Percentiles rank a stretch among this genome's conserved stretches.
Evolutionary conservation across 92 coral and sea anemone genomes (phyloP).

Genomic region (Paragorgia papillata): DNA sequence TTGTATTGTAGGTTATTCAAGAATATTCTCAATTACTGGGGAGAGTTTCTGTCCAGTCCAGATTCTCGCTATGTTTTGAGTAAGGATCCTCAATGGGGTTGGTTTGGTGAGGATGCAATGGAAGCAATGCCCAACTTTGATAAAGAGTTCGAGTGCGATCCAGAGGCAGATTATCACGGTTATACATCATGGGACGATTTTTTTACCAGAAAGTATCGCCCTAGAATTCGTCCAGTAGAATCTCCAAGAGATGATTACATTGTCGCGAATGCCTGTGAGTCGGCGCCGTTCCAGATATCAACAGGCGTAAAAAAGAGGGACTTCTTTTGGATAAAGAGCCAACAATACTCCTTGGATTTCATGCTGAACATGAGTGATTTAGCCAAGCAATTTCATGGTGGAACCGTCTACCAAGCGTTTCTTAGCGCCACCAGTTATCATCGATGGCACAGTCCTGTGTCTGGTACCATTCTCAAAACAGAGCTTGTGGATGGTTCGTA

Average conservation of each 20-base stretch:
- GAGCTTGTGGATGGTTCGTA: constrained; percentile 69
- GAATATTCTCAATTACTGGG: constrained; percentile 65
- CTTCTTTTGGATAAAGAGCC: constrained; percentile 59
- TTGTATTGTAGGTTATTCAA: constrained; percentile 41
- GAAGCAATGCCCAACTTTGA: constrained; percentile 64
- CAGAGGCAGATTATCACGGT: constrained; percentile 44
- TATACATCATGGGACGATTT: constrained; percentile 70
- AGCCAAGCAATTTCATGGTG: constrained; percentile 64
- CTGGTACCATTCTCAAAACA: constrained; percentile 55
- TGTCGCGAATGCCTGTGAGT: constrained; percentile 71
- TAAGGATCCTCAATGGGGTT: constrained; percentile 49
- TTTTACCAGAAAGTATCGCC: constrained; percentile 65
- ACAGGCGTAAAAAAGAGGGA: constrained; percentile 44
- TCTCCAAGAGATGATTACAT: constrained; percentile 54
- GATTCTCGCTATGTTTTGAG: constrained; percentile 51
- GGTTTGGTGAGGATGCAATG: constrained; percentile 66
- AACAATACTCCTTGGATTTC: constrained; percentile 61
- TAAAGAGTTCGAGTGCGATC: constrained; percentile 57
- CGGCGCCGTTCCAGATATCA: constrained; percentile 61
- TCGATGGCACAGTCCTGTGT: constrained; percentile 77
- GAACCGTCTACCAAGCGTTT: constrained; percentile 69
- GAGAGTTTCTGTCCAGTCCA: constrained; percentile 49
- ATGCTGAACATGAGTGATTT: constrained; percentile 52
- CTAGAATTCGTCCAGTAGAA: constrained; percentile 63
- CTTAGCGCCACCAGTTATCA: constrained; percentile 69